A percentile compares a stretch with the other conserved stretches of the same genome.
Evolutionary conservation across 2,888 invertebrate genomes (phyloP).

Genomic region (Arrhopalites spinosus): DNA sequence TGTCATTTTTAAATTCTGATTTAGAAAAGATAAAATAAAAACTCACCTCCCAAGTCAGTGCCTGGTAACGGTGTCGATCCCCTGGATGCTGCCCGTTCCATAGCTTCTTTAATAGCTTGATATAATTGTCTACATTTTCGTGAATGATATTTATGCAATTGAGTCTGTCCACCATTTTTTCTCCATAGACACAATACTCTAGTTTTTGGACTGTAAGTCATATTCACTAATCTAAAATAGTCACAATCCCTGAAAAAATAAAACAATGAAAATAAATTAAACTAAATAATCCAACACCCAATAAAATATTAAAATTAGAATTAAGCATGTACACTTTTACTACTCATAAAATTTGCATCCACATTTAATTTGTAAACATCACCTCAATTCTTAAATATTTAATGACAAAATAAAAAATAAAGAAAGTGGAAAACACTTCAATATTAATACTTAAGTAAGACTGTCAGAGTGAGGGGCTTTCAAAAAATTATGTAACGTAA

Average conservation of each 20-base stretch:
- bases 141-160: slow-evolving; percentile 97
- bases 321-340: too few species aligned
- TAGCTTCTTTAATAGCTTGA: slow-evolving; percentile 97
- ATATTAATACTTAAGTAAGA: too few species aligned
- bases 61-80: slow-evolving; percentile 77
- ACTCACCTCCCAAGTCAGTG: slow-evolving; percentile 85
- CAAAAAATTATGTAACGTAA: too few species aligned
- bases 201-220: slow-evolving; percentile 99
- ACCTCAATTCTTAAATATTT: too few species aligned
- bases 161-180: slow-evolving; percentile 89
- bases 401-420: too few species aligned
- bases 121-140: slow-evolving; percentile 79
- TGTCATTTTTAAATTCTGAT: neutral
- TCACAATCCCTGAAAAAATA: slow-evolving; percentile 62
- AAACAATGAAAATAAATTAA: neutral
- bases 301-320: too few species aligned
- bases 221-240: slow-evolving; percentile 97
- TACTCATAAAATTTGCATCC: too few species aligned
- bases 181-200: slow-evolving; percentile 97
- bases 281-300: neutral
- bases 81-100: slow-evolving; percentile 81
- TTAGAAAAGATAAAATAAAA: too few species aligned
- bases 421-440: too few species aligned
- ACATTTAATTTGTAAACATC: too few species aligned
- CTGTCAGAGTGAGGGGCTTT: too few species aligned